Conservation (phyloP, 2,113 vertebrate species). For the Macquaria ambigua region DNA sequence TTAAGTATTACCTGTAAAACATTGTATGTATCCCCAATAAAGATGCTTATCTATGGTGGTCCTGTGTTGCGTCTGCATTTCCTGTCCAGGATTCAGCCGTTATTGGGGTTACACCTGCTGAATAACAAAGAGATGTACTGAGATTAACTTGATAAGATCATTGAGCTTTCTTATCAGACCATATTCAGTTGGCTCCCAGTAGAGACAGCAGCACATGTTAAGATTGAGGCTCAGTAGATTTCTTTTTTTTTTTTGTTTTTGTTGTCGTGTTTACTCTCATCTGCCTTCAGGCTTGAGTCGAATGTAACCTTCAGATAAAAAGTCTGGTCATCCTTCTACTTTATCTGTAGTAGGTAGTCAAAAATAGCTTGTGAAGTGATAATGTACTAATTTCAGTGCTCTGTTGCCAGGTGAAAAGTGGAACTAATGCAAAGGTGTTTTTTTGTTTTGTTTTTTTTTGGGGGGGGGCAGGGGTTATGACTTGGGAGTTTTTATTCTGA, state of each 20-base stretch:
- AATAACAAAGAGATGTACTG: conserved; percentile 6
- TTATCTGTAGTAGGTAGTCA: background rate
- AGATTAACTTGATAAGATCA: background rate
- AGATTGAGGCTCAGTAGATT: background rate
- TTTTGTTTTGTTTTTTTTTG: background rate
- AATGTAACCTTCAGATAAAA: no score
- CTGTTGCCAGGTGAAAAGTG: background rate
- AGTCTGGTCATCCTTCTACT: no score
- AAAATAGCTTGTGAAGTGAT: background rate
- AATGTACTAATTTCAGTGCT: background rate
- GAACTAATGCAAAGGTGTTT: background rate
- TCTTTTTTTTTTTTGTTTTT: background rate
- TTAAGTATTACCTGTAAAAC: conserved; percentile 79
- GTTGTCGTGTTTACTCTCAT: background rate
- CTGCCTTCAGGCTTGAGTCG: background rate
- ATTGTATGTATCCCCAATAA: conserved; percentile 75
- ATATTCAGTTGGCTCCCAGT: background rate
- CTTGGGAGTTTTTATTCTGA: background rate
- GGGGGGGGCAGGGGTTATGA: no score
- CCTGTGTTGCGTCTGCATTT: background rate
- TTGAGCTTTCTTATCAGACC: conserved; percentile 28
- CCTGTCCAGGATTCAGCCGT: background rate
- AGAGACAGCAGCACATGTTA: background rate
- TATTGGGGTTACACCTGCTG: background rate
- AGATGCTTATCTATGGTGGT: conserved; percentile 58